A percentile compares a stretch with the other conserved stretches of the same genome.
phyloP scores from a whole-genome alignment of 2,888 invertebrate species.

The Acrocyrtus sp. region DNA sequence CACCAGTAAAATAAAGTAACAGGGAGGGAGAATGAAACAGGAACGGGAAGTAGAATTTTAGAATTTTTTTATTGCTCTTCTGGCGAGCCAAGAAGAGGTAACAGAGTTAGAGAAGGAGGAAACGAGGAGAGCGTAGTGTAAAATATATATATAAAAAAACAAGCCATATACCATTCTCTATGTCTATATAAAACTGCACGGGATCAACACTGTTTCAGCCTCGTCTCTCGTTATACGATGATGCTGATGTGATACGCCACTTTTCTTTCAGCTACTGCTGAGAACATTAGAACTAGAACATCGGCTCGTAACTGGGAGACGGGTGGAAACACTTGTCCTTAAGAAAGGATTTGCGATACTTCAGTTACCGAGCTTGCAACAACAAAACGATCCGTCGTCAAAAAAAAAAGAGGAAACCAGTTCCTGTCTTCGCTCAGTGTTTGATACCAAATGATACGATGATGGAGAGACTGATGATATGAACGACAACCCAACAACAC shows the following conservation, averaged over 20 bases:
- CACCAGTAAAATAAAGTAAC: constrained; percentile 2
- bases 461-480: too few relatives aligned
- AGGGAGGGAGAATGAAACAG: constrained; percentile 6
- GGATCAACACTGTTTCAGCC: neutral
- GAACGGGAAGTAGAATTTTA: constrained; percentile 44
- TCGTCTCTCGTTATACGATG: too few relatives aligned
- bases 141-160: neutral
- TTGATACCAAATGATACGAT: too few relatives aligned
- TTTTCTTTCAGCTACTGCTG: too few relatives aligned
- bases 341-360: neutral
- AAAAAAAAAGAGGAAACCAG: constrained; percentile 39
- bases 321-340: constrained; percentile 30
- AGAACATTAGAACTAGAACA: too few relatives aligned
- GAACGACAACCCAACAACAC: neutral
- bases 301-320: too few relatives aligned
- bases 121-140: constrained; percentile 29
- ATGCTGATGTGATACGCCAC: too few relatives aligned
- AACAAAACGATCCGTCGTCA: constrained; percentile 28
- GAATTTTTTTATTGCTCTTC: constrained; percentile 40
- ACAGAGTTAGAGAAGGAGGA: constrained; percentile 8
- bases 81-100: constrained; percentile 26
- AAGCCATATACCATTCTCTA: too few relatives aligned
- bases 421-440: constrained; percentile 27
- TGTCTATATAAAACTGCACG: neutral
- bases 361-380: neutral